Evolutionary conservation across 2,113 vertebrate genomes (phyloP).

Genomic region (Zosterops japonicus): DNA sequence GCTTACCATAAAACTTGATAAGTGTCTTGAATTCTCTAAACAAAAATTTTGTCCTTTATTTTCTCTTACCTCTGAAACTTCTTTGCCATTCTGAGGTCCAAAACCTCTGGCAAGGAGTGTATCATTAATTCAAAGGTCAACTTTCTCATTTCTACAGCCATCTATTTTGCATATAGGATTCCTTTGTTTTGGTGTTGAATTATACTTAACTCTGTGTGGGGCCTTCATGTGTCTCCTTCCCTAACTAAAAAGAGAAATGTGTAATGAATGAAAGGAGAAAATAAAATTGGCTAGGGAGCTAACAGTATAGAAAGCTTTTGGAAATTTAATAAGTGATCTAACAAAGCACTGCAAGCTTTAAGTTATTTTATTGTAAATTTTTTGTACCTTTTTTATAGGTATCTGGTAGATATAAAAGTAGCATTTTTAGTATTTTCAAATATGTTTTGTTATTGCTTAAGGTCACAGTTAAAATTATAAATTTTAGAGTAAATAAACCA

Average conservation of each 20-base stretch:
- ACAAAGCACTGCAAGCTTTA: background rate
- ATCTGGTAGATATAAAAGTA: background rate
- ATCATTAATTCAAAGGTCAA: background rate
- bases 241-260: background rate
- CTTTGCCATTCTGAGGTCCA: background rate
- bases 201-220: background rate
- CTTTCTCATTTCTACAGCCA: background rate
- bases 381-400: background rate
- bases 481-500: background rate
- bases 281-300: background rate
- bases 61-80: background rate
- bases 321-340: background rate
- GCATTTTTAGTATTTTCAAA: background rate
- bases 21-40: background rate
- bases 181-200: background rate
- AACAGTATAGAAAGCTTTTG: background rate
- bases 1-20: background rate
- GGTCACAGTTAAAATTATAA: background rate
- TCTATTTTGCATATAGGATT: background rate
- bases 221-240: background rate
- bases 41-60: background rate
- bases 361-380: background rate
- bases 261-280: background rate
- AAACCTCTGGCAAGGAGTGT: background rate
- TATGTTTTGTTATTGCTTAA: background rate